phyloP scores from a whole-genome alignment of 2,888 invertebrate genomes.

The Halocaridina rubra region DNA sequence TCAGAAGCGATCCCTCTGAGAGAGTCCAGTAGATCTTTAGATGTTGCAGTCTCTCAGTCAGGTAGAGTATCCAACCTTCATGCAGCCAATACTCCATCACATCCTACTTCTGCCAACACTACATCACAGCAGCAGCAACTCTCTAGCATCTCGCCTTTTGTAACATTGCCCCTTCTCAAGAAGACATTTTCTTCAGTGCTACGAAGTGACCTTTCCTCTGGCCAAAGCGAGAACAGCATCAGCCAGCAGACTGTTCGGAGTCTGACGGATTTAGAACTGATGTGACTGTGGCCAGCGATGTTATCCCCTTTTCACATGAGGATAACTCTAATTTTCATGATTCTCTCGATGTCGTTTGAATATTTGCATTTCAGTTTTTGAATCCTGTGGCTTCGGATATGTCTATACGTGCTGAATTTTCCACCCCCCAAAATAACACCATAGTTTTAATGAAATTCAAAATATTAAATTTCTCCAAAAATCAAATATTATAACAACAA shows the following conservation, averaged over 20 bases:
- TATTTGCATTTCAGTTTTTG: background rate
- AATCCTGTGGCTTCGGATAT: background rate
- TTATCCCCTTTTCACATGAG: background rate
- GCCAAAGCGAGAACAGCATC: conserved; percentile 12
- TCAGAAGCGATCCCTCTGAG: background rate
- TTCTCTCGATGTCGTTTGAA: conserved; percentile 23
- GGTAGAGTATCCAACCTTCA: background rate
- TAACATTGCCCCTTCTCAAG: background rate
- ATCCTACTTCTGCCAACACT: background rate
- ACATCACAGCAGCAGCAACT: conserved; percentile 1
- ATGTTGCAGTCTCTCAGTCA: background rate
- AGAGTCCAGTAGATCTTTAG: background rate
- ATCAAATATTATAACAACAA: no score
- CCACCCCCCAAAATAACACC: no score
- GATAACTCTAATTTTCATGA: background rate
- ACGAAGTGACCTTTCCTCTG: conserved; percentile 36
- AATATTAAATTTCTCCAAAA: no score
- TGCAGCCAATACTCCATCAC: background rate
- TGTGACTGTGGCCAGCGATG: conserved; percentile 5
- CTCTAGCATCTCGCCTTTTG: background rate
- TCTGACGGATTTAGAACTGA: background rate
- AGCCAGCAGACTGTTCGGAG: background rate
- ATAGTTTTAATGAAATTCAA: no score
- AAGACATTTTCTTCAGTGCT: conserved; percentile 20
- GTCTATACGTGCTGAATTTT: no score